Evolutionary conservation across 2,113 vertebrate species (phyloP), one percentile per base, ranked within the genome.

Genomic region (Vicugna pacos): DNA sequence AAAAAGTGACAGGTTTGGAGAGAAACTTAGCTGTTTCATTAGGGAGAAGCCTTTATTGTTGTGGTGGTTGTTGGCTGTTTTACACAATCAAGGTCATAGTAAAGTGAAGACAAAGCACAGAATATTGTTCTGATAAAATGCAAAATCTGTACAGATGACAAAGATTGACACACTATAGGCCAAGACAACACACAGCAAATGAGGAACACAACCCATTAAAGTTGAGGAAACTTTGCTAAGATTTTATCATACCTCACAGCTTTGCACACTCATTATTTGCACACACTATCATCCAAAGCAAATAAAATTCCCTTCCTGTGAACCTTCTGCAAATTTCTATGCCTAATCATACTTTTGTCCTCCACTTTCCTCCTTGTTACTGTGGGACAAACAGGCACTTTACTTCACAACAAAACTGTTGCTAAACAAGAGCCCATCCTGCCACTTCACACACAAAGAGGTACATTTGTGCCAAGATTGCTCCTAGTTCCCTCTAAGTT

Each of bases 41-140:
- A 95, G 14, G 9, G 15, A 62, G 15, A 20, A 42, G 9, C 0
- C 5, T 79, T 76, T 77, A 32, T 84, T 91, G 52, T 60, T 60
- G 17, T 5, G 67, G 13, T 77, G 13, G 13, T 75, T 77, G 11
- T 79, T 56, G 20, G 20, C 58, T 54, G n/a, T 83, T 62, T 75
- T 77, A 32, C 62, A 76, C 52, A 77, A 80, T 73, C 28, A 83
- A 82, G 14, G 17, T 32, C 17, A 38, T 70, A 65, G 48, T 46
- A 84, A 94, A 88, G 11, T 69, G 54, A 90, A 58, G 19, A 42
- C 38, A 84, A 91, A 80, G 6, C 38, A 52, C 16, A 96, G 70
- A 95, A 83, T 90, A 83, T 56, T 62, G 70, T 92, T 70, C 52
- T 75, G 4, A 22, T 73, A 70, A 77, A 84, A 69, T 0, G 30